Base-by-base conservation (phyloP, 2,888 invertebrate species). In the Cybosia mesomella region DNA sequence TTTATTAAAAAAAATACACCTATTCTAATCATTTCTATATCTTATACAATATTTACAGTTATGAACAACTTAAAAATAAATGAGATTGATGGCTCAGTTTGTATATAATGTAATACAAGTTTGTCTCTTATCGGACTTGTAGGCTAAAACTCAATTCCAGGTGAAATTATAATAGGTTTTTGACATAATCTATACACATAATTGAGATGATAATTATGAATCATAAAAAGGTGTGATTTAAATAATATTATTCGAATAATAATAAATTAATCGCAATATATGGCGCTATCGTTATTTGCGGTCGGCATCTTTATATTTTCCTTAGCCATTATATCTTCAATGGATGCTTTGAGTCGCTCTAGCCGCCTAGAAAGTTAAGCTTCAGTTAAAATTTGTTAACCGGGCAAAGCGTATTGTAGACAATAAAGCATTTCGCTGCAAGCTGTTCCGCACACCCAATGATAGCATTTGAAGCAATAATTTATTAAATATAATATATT, bases 321-420 rank as follows among this genome's bases (percentile, higher is more conserved):
- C 71, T 84, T 82, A 58, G 88, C 85, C 88, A 92, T 91, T 74
- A 89, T 89, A 68, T 91, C 92, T 85, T 92, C 92, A 71, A 94
- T 86, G 73, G 87, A 88, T 66, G 78, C 67, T 91, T 89, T 92
- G 81, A 94, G 91, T 80, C 71, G 86, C 83, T 83, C 80, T 81
- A 94, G 90, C 67, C 92, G 91, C 86, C 93, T 93, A 93, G 80
- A 92, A 92, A 79, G 61, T 75, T 68, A 78, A 82, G 77, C 75
- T 75, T 67, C 70, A 73, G 78, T 85, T 85, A 83, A 76, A 70
- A 67, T 53, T 32, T 64, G 59, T 70, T 68, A 72, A 59, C 15
- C 54, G 24, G 39, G 54, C 49, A 34, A 64, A 67, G 63, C 58
- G n/a, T 22, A 58, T 24, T 15, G 4, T 1, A 49, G 0, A 49